Evolutionary conservation across 2,113 vertebrate species (phyloP).

Genomic region (Pelobates fuscus): DNA sequence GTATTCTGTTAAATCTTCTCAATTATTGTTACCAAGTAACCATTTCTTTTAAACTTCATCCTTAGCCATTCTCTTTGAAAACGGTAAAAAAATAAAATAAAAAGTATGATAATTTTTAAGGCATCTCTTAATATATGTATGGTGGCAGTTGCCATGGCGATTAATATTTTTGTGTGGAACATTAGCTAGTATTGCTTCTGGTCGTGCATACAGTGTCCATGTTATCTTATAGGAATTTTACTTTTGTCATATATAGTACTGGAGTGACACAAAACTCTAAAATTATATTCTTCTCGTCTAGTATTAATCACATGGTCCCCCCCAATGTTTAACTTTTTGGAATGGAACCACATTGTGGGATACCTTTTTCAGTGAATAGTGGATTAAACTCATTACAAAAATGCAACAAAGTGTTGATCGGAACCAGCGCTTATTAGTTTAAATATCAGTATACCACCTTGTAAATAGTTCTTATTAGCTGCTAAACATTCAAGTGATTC

Average conservation of each 20-base stretch:
- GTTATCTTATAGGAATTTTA: slow-evolving; percentile 1
- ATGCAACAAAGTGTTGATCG: no score
- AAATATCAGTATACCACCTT: no score
- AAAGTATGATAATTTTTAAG: not conserved
- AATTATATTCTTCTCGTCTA: not conserved
- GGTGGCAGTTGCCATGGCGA: slow-evolving; percentile 6
- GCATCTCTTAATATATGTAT: no score
- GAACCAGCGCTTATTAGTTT: no score
- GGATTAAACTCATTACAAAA: no score
- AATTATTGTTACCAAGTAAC: not conserved
- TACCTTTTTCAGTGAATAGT: no score
- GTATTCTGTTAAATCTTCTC: not conserved
- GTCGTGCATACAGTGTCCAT: slow-evolving; percentile 14
- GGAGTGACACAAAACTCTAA: not conserved
- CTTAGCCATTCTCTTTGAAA: slow-evolving; percentile 5
- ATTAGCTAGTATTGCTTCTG: not conserved
- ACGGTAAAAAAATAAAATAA: not conserved
- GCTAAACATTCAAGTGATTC: no score
- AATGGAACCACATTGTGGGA: no score
- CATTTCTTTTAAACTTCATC: no score
- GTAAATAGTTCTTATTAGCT: no score
- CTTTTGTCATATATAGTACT: not conserved
- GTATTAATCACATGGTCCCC: not conserved
- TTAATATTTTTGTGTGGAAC: not conserved
- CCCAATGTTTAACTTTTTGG: no score